Conservation (phyloP, 2,113 vertebrate species). For the Bos javanicus region DNA sequence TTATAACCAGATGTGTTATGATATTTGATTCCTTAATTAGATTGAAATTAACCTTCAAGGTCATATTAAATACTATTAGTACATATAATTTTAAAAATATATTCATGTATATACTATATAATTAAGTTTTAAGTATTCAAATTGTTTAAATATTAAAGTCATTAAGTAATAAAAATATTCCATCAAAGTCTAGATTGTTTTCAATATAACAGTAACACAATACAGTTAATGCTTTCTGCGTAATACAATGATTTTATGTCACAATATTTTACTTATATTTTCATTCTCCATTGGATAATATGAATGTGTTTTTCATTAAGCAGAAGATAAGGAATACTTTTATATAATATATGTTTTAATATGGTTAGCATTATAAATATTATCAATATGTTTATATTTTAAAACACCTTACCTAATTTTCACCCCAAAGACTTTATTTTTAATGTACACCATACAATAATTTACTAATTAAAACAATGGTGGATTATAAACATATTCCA, state of each 20-base stretch:
- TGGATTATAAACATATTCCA: background rate
- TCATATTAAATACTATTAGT: background rate
- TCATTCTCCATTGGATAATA: background rate
- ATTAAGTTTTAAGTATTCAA: background rate
- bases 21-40: background rate
- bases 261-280: background rate
- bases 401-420: background rate
- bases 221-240: background rate
- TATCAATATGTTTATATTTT: background rate
- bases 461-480: background rate
- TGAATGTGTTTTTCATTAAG: background rate
- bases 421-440: background rate
- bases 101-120: background rate
- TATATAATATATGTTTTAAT: background rate
- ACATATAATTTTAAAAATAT: background rate
- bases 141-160: background rate
- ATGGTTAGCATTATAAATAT: background rate
- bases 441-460: background rate
- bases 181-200: background rate
- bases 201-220: background rate
- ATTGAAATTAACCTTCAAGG: background rate
- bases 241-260: background rate
- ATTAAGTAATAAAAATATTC: background rate
- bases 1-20: background rate
- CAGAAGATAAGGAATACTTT: background rate